Conservation (phyloP, 2,797 vertebrate genomes). For the Pempheris klunzingeri region DNA sequence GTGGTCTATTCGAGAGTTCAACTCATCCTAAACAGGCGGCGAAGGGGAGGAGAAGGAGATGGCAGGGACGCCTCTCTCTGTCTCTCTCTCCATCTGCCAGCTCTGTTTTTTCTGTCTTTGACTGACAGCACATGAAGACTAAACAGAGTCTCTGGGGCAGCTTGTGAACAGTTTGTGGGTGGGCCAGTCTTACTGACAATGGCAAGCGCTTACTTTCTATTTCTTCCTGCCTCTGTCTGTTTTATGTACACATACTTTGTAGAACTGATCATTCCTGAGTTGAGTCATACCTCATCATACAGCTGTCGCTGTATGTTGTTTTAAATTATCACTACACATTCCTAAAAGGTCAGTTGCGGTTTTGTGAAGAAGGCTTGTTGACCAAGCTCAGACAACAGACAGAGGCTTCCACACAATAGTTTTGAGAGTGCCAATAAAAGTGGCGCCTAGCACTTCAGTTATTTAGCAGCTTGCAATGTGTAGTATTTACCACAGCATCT, state of each 20-base stretch:
- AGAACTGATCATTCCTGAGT: constrained; percentile 6
- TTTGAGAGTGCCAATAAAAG: constrained; percentile 60
- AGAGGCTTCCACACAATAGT: constrained; percentile 52
- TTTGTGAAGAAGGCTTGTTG: constrained; percentile 24
- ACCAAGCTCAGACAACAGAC: constrained; percentile 48
- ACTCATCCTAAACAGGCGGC: constrained; percentile 54
- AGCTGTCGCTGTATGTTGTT: constrained; percentile 45
- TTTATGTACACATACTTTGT: not conserved
- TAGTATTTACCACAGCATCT: constrained; percentile 60
- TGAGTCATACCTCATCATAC: not conserved
- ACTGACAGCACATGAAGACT: constrained; percentile 77
- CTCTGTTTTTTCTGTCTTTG: constrained; percentile 58
- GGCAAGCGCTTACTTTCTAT: constrained; percentile 36
- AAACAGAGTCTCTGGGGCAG: constrained; percentile 67
- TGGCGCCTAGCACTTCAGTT: constrained; percentile 55
- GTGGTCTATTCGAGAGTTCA: constrained; percentile 59
- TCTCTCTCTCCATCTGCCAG: constrained; percentile 37
- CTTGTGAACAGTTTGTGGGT: constrained; percentile 43
- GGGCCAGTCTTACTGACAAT: constrained; percentile 55
- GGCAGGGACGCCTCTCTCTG: not conserved
- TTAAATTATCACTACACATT: constrained; percentile 26
- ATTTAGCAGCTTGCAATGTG: constrained; percentile 57
- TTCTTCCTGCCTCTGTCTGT: constrained; percentile 6
- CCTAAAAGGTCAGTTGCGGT: constrained; percentile 36
- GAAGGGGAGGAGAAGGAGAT: not conserved